Conservation (phyloP, 2,888 invertebrate genomes). For the Scrobipalpa costella region DNA sequence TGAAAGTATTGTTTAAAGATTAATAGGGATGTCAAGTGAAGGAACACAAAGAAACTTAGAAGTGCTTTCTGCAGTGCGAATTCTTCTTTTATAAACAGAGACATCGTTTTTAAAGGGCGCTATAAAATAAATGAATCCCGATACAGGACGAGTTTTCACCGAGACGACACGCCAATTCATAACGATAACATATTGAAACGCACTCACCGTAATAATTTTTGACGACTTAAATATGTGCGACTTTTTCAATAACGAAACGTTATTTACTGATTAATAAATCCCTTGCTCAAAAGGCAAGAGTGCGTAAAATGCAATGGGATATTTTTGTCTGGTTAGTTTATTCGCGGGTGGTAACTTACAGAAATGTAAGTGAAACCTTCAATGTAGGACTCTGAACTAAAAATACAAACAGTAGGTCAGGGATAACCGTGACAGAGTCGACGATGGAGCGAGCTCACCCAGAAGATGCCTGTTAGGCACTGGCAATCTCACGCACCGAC, state of each 20-base stretch:
- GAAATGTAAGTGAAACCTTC: conserved; percentile 43
- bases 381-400: conserved; percentile 39
- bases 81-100: conserved; percentile 37
- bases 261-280: conserved; percentile 59
- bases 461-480: too few relatives aligned
- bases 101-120: conserved; percentile 48
- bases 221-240: conserved; percentile 56
- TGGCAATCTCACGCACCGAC: too few relatives aligned
- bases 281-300: conserved; percentile 41
- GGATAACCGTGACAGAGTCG: too few relatives aligned
- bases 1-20: conserved; percentile 4
- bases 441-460: too few relatives aligned
- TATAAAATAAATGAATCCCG: conserved; percentile 52
- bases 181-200: conserved; percentile 64
- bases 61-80: conserved; percentile 28
- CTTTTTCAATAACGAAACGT: conserved; percentile 40
- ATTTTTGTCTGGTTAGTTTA: conserved; percentile 48
- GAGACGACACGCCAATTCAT: conserved; percentile 53
- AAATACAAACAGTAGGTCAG: too few relatives aligned
- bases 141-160: conserved; percentile 54
- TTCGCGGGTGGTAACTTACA: conserved; percentile 49
- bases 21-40: background rate
- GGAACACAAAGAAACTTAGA: conserved; percentile 31
- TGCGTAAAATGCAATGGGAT: conserved; percentile 43
- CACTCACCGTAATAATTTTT: conserved; percentile 59